A percentile compares a stretch with the other conserved stretches of the same genome.
Conservation (phyloP, 2,888 invertebrate genomes). For the Tiliacea citrago region DNA sequence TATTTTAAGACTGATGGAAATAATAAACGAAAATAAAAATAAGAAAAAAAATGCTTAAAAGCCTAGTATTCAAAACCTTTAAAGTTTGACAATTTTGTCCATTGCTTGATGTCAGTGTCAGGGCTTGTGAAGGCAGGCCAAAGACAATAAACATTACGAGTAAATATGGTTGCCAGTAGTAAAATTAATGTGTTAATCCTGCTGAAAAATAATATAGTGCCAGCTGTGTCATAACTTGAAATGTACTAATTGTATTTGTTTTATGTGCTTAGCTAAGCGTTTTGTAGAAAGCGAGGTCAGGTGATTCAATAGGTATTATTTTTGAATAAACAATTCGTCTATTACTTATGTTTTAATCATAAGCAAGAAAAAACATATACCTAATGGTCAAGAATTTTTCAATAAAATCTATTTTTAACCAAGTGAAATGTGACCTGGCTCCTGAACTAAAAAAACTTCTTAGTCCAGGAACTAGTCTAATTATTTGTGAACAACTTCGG, state of each 20-base stretch:
- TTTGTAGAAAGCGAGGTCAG: conserved; percentile 75
- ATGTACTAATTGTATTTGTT: conserved; percentile 56
- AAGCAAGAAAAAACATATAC: neutral
- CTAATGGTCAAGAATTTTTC: neutral
- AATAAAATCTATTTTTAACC: neutral
- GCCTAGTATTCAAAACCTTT: no score
- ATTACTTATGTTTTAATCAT: neutral
- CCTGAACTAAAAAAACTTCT: conserved; percentile 7
- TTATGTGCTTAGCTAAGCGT: conserved; percentile 61
- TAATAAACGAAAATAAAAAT: no score
- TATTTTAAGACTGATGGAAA: no score
- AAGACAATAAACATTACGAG: no score
- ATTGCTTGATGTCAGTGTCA: no score
- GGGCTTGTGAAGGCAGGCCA: no score
- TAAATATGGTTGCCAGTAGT: conserved; percentile 51
- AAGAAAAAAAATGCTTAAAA: no score
- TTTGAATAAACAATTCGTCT: neutral
- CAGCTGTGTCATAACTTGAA: conserved; percentile 42
- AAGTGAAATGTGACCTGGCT: neutral
- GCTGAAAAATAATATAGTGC: conserved; percentile 49
- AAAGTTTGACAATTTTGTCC: no score
- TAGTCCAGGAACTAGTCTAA: conserved; percentile 26
- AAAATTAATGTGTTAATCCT: neutral
- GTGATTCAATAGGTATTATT: conserved; percentile 66
- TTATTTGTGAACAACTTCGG: neutral